phyloP scores from a whole-genome alignment of 2,888 invertebrate genomes.

The Callyntrura guangdongensis region DNA sequence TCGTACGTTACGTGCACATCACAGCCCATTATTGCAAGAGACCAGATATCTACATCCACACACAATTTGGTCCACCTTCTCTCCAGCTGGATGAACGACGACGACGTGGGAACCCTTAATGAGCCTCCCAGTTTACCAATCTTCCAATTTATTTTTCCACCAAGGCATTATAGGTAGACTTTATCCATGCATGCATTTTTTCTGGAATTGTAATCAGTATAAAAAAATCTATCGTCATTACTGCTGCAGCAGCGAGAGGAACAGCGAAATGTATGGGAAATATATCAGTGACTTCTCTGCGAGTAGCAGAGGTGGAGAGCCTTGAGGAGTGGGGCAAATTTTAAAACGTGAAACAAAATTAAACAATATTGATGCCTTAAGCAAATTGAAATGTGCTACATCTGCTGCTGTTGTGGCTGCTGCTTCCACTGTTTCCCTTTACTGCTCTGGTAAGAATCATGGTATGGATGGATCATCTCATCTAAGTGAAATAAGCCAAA shows the following conservation, averaged over 20 bases:
- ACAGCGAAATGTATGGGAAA: background rate
- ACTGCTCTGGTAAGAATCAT: background rate
- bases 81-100: background rate
- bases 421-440: conserved; percentile 16
- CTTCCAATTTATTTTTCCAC: conserved; percentile 48
- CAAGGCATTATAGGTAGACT: background rate
- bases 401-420: conserved; percentile 34
- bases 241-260: background rate
- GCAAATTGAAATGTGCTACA: conserved; percentile 46
- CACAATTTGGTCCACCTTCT: too few species aligned
- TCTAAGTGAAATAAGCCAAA: conserved; percentile 61
- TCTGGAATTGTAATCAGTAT: conserved; percentile 54
- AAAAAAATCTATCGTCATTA: conserved; percentile 6
- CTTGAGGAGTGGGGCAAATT: conserved; percentile 38
- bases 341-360: conserved; percentile 34
- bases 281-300: background rate
- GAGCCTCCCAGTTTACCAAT: conserved; percentile 47
- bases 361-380: conserved; percentile 46
- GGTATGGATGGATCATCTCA: conserved; percentile 4
- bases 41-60: background rate
- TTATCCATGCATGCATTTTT: conserved; percentile 16
- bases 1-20: conserved; percentile 1
- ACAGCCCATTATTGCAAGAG: background rate
- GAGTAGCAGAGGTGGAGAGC: conserved; percentile 2
- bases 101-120: conserved; percentile 65